These are phyloP conservation scores for Tonatia bakeri DNA, from an alignment of 2,113 vertebrate species.

Conservation along the genomic window DNA sequence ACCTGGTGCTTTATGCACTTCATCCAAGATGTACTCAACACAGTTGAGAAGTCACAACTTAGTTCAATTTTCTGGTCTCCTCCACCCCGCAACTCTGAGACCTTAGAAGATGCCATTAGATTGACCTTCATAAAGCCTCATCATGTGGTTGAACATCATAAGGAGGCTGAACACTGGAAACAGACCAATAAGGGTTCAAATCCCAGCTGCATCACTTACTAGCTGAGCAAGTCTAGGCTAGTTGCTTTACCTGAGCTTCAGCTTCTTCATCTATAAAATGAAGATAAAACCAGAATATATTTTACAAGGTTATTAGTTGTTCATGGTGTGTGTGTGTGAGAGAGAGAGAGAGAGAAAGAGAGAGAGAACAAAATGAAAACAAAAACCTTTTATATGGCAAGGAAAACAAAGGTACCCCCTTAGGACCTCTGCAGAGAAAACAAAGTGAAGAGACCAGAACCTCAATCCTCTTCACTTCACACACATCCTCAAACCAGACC, in stretches of 20 bases:
- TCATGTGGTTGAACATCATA: neutral
- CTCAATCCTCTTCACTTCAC: constrained; percentile 38
- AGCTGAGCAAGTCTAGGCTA: neutral
- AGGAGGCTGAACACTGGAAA: neutral
- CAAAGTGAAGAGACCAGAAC: neutral
- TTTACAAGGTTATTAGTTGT: neutral
- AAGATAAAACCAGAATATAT: neutral
- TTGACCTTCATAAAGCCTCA: neutral
- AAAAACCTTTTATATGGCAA: neutral
- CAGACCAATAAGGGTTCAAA: neutral
- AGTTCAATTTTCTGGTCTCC: neutral
- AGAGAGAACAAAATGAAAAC: constrained; percentile 43
- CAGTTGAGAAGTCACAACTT: constrained; percentile 27
- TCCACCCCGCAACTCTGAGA: constrained; percentile 15
- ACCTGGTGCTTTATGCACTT: constrained; percentile 70
- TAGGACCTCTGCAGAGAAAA: neutral
- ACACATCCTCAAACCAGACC: neutral
- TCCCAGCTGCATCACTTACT: neutral
- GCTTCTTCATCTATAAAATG: neutral
- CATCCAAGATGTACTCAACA: constrained; percentile 49
- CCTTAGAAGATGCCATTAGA: neutral
- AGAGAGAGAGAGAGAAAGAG: neutral
- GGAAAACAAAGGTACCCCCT: neutral
- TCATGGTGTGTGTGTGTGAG: neutral
- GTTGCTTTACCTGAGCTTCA: neutral